phyloP scores from a whole-genome alignment of 2,113 vertebrate species.

The Pelvicachromis taeniatus region DNA sequence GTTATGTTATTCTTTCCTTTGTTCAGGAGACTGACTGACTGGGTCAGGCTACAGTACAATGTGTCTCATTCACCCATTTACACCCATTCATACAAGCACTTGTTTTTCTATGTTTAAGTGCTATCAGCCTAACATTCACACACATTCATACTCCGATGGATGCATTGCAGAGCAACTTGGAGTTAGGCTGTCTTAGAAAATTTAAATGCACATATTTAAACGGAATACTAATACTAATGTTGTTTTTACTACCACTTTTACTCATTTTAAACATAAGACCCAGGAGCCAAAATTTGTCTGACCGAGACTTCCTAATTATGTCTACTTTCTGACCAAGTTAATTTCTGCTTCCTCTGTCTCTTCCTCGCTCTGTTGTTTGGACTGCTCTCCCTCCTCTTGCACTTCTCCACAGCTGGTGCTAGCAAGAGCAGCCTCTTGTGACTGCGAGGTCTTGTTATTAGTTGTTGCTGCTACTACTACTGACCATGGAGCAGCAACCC shows the following conservation, averaged over 20 bases:
- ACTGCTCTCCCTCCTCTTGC: no score
- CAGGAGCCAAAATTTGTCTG: no score
- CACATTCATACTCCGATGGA: not conserved
- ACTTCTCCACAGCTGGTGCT: no score
- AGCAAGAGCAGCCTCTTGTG: no score
- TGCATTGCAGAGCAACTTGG: not conserved
- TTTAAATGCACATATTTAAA: not conserved
- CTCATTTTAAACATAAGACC: not conserved
- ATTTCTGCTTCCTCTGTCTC: no score
- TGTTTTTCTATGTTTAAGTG: not conserved
- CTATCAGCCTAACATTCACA: not conserved
- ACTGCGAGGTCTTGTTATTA: no score
- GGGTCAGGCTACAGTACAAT: not conserved
- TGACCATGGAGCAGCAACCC: no score
- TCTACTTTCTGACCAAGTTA: no score
- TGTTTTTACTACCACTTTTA: not conserved
- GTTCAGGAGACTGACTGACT: not conserved
- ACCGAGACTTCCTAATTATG: no score
- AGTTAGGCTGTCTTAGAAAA: not conserved
- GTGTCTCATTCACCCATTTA: no score
- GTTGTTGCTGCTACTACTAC: no score
- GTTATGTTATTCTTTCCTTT: not conserved
- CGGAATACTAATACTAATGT: not conserved
- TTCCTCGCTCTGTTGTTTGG: no score
- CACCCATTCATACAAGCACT: rapidly evolving